Conservation (phyloP, 2,797 vertebrate genomes). For the Bradypus variegatus region DNA sequence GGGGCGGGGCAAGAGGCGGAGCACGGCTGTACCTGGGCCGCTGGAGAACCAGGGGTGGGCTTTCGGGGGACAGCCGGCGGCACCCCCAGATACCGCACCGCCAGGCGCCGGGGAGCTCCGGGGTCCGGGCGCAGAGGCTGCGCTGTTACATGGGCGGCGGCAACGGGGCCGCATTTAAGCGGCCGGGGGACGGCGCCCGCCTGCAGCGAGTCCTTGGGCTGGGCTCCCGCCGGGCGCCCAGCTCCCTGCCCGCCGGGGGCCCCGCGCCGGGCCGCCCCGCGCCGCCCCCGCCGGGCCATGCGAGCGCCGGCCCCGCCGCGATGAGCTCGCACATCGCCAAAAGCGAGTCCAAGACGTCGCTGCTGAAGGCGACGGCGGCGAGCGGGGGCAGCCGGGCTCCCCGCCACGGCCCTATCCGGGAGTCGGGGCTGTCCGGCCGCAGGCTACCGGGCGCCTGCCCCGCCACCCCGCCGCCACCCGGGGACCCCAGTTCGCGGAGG, state of each 20-base stretch:
- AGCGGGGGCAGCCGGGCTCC: constrained; percentile 71
- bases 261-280: constrained; percentile 54
- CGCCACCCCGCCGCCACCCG: constrained; percentile 69
- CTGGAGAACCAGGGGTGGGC: constrained; percentile 49
- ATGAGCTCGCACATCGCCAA: constrained; percentile 86
- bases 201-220: constrained; percentile 69
- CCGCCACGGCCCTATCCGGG: constrained; percentile 64
- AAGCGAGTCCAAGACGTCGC: constrained; percentile 87
- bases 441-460: constrained; percentile 37
- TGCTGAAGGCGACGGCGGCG: constrained; percentile 78
- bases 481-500: constrained; percentile 87
- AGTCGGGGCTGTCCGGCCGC: constrained; percentile 49
- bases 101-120: constrained; percentile 59
- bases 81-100: constrained; percentile 56
- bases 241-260: constrained; percentile 56
- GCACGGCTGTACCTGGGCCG: constrained; percentile 46
- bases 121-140: constrained; percentile 61
- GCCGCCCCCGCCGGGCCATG: constrained; percentile 71
- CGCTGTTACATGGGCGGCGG: constrained; percentile 76
- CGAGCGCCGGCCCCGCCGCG: constrained; percentile 71
- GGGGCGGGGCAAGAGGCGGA: constrained; percentile 62
- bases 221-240: constrained; percentile 60
- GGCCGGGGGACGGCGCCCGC: constrained; percentile 74
- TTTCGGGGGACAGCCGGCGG: constrained; percentile 39
- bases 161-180: constrained; percentile 77